phyloP scores from a whole-genome alignment of 2,888 invertebrate genomes.

The Caenorhabditis zanzibari region DNA sequence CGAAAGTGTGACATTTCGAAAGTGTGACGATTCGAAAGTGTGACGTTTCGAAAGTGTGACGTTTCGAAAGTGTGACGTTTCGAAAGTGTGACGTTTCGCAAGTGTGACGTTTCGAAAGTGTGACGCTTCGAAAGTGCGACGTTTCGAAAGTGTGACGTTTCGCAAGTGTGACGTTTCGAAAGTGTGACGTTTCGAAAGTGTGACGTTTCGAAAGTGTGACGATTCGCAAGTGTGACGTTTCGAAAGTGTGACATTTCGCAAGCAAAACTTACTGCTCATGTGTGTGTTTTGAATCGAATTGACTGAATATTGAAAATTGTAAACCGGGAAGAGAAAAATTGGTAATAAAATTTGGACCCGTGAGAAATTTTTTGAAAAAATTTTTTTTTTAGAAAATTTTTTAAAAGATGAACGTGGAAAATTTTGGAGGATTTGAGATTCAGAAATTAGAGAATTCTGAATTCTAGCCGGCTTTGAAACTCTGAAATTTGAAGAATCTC shows the following conservation, averaged over 20 bases:
- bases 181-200: neutral
- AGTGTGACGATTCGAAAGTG: neutral
- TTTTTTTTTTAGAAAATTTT: too few species aligned
- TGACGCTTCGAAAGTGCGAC: too few species aligned
- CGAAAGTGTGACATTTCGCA: neutral
- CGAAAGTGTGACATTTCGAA: neutral
- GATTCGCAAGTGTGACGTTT: neutral
- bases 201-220: neutral
- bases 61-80: neutral
- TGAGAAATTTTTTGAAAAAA: too few species aligned
- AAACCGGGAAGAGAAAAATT: neutral
- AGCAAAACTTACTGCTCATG: neutral
- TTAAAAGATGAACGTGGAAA: too few species aligned
- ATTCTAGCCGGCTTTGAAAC: too few species aligned
- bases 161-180: neutral
- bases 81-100: neutral
- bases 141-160: neutral
- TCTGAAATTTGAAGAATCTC: too few species aligned
- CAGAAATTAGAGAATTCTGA: too few species aligned
- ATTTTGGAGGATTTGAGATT: too few species aligned
- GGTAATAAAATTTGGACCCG: too few species aligned
- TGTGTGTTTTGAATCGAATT: conserved; percentile 2
- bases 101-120: neutral
- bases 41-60: neutral
- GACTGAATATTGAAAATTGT: conserved; percentile 12